These are phyloP conservation scores for Pseudorasbora parva DNA, from an alignment of 2,113 vertebrate genomes.

Conservation along the genomic window DNA sequence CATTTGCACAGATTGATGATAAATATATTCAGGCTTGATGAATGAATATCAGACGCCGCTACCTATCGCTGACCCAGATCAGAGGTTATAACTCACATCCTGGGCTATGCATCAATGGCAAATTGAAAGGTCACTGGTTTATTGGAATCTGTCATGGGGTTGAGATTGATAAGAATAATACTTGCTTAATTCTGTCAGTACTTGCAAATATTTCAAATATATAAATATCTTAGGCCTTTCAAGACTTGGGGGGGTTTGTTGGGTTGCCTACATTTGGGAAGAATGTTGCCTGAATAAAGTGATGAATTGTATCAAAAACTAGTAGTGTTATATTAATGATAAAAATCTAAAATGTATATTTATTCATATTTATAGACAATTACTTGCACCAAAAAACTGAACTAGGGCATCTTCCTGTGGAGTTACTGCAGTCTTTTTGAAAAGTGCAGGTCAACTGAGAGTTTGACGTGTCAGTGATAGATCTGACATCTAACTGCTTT, in stretches of 20 bases:
- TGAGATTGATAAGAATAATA: constrained; percentile 71
- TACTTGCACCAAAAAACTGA: neutral
- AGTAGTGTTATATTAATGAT: neutral
- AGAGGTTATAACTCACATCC: constrained; percentile 66
- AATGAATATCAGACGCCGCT: constrained; percentile 57
- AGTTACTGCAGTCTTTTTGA: neutral
- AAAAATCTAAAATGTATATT: neutral
- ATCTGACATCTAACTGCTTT: neutral
- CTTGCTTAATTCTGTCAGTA: constrained; percentile 67
- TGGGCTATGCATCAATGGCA: constrained; percentile 57
- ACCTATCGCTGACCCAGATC: constrained; percentile 67
- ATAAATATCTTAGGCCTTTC: constrained; percentile 56
- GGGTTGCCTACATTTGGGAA: constrained; percentile 15
- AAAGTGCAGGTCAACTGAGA: neutral
- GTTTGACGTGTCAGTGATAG: neutral
- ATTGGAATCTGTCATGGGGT: constrained; percentile 68
- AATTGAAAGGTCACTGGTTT: constrained; percentile 69
- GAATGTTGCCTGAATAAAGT: neutral
- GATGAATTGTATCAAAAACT: neutral
- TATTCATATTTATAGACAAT: too few relatives aligned
- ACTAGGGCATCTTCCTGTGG: neutral
- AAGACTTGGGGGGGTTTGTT: constrained; percentile 14
- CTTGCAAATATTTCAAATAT: constrained; percentile 63
- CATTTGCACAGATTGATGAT: constrained; percentile 64
- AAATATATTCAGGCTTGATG: constrained; percentile 62